Base-by-base conservation (phyloP, 2,888 invertebrate species). In the Crossocerus cetratus region DNA sequence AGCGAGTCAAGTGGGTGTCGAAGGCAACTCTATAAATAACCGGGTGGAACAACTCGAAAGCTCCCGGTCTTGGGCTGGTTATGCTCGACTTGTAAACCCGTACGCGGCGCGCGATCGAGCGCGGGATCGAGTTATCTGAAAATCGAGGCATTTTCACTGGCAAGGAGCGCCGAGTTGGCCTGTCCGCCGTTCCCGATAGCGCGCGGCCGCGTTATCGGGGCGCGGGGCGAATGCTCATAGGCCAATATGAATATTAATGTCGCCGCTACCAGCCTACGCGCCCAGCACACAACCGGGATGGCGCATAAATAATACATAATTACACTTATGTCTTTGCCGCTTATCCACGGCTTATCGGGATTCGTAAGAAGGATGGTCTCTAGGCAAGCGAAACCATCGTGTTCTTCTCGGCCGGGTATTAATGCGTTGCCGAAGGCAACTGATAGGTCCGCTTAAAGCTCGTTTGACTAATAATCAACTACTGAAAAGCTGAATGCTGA, bases 301-400 rank as follows among this genome's bases (percentile, higher is more conserved):
- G n/a, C 62, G 23, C 67, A 76, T 72, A 78, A 77, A 68, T 72
- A 72, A 69, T 70, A 49, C 62, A 53, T 75, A 80, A 80, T 80
- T 77, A 69, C 67, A 49, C 62, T 77, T 61, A 77, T 64, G 63
- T 72, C 54, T n/a, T 55, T 49, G 44, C 32, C 42, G 20, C 54
- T 65, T 74, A 76, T 62, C 77, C 73, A 14, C 57, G 58, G 32
- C 32, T 32, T 78, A 69, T 69, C 68, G 20, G 32, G 32, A 32
- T 32, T 5, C 32, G 5, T 32, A 32, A 32, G 32, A 32, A 32
- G 32, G 32, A 32, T 32, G 32, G 32, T 11, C 8, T 8, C 32
- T 11, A 32, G 32, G 5, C 32, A 5, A 32, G 32, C 32, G 32
- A 32, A 32, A 32, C 32, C 11, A 32, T 32, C 32, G 32, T 32